Percentiles rank a stretch among this genome's conserved stretches.
Evolutionary conservation across 1,140 invertebrate species (phyloP).

Genomic region (Gyrodactylus salaris): DNA sequence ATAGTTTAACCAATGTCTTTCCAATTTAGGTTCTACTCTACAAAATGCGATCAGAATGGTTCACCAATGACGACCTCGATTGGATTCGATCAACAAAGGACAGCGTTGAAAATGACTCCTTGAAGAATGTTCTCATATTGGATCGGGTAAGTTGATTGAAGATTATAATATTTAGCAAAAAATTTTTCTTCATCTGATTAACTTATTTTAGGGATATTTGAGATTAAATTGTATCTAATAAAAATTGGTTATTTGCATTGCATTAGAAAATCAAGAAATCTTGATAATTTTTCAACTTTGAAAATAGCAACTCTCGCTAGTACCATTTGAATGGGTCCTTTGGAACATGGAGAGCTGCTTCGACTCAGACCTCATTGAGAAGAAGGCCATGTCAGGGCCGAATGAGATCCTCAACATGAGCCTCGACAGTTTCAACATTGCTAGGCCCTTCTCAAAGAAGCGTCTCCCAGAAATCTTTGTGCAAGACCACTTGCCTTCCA

Average conservation of each 20-base stretch:
- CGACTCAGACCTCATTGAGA: background rate
- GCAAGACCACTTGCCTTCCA: background rate
- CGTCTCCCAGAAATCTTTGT: background rate
- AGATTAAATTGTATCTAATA: no score
- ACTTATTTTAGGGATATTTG: no score
- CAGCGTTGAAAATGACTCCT: background rate
- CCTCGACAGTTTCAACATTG: background rate
- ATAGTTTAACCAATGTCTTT: no score
- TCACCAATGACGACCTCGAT: background rate
- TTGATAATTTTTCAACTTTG: background rate
- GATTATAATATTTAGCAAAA: no score
- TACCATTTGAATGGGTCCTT: background rate
- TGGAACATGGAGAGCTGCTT: background rate
- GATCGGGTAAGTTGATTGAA: background rate
- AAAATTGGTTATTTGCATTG: background rate
- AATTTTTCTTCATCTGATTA: no score
- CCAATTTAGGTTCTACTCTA: background rate
- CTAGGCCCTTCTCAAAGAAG: background rate
- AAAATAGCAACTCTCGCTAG: background rate
- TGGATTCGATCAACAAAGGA: background rate
- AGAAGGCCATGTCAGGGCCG: background rate
- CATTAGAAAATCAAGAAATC: background rate
- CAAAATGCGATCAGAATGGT: background rate
- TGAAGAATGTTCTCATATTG: background rate
- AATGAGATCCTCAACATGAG: background rate